Evolutionary conservation across 2,113 vertebrate genomes (phyloP).

Genomic region (Alectura lathami): DNA sequence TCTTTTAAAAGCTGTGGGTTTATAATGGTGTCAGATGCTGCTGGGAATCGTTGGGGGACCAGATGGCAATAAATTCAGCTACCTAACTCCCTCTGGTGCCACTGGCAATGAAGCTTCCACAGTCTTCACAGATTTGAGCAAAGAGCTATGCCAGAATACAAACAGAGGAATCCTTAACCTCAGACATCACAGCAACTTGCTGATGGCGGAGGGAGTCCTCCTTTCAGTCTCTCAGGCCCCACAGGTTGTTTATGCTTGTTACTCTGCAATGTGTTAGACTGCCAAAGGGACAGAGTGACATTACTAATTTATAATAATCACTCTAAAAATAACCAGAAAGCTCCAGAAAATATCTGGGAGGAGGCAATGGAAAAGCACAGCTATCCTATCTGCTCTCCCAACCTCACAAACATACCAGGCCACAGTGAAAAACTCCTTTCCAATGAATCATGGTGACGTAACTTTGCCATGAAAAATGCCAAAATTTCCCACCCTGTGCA

Average conservation of each 20-base stretch:
- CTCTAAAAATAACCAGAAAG: constrained; percentile 14
- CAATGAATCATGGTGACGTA: not conserved
- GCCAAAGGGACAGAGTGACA: not conserved
- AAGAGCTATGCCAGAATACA: constrained; percentile 1
- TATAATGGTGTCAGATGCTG: constrained; percentile 7
- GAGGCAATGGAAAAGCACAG: not conserved
- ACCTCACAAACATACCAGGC: not conserved
- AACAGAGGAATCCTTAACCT: constrained; percentile 25
- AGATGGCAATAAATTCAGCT: constrained; percentile 20
- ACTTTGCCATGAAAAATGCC: not conserved
- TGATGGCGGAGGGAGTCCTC: not conserved
- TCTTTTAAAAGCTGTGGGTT: not conserved
- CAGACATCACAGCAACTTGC: not conserved
- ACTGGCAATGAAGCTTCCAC: not conserved
- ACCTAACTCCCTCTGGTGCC: not conserved
- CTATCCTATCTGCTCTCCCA: not conserved
- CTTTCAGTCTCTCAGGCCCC: constrained; percentile 24
- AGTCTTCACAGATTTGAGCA: not conserved
- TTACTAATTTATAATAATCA: constrained; percentile 38
- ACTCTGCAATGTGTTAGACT: not conserved
- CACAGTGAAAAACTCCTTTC: not conserved
- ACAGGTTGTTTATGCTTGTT: not conserved
- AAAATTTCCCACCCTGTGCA: not conserved
- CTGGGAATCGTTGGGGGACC: constrained; percentile 3
- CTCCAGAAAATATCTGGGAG: not conserved